phyloP scores from a whole-genome alignment of 2,113 vertebrate species.

The Cynocephalus volans region DNA sequence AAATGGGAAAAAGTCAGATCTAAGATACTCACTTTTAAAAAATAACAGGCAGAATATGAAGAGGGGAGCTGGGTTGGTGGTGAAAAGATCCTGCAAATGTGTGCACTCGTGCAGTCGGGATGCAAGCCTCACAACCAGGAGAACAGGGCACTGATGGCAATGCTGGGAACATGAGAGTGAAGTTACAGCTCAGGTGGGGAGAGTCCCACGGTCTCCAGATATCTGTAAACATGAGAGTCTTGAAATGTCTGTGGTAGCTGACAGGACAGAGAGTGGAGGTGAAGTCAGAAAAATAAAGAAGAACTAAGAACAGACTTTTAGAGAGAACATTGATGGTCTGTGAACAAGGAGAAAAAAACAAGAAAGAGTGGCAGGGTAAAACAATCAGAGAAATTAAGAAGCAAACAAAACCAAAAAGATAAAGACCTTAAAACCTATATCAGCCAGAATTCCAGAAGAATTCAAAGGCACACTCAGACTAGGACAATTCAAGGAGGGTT shows the following conservation, averaged over 20 bases:
- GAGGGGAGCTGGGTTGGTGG: not conserved
- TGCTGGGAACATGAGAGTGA: rapidly evolving
- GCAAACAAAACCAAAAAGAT: not conserved
- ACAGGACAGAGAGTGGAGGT: not conserved
- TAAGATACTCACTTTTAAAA: not conserved
- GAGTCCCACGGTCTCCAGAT: not conserved
- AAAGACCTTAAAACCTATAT: not conserved
- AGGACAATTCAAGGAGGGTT: not conserved
- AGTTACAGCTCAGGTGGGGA: not conserved
- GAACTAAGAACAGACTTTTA: not conserved
- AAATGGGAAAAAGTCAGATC: not conserved
- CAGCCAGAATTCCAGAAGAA: not conserved
- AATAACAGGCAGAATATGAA: not conserved
- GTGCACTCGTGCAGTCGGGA: not conserved
- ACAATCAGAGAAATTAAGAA: not conserved
- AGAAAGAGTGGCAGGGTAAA: not conserved
- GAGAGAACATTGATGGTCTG: not conserved
- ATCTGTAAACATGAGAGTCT: not conserved
- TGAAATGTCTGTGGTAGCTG: not conserved
- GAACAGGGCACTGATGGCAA: not conserved
- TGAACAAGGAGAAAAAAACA: not conserved
- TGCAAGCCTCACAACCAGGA: not conserved
- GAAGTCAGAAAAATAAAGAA: not conserved
- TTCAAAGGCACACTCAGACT: not conserved
- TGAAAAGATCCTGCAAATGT: not conserved